A percentile compares a stretch with the other conserved stretches of the same genome.
Conservation (phyloP, 2,888 invertebrate species). For the Rhingia campestris region DNA sequence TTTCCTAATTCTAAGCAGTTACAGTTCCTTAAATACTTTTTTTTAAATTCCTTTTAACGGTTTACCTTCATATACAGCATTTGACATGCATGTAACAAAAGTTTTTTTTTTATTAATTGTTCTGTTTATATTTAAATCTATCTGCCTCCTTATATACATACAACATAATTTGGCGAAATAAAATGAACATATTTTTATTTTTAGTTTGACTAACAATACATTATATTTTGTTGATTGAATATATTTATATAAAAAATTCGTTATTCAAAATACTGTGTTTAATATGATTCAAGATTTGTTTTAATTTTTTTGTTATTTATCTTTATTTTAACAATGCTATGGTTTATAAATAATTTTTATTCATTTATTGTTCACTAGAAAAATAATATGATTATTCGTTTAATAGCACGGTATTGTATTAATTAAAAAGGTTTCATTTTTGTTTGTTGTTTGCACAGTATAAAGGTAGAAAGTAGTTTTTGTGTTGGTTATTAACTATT, state of each 20-base stretch:
- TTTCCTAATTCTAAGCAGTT: conserved; percentile 10
- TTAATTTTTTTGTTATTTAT: conserved; percentile 16
- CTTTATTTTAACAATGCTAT: conserved; percentile 33
- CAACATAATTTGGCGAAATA: not conserved
- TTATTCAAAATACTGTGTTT: conserved; percentile 60
- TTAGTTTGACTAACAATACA: conserved; percentile 16
- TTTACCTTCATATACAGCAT: conserved; percentile 1
- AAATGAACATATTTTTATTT: conserved; percentile 24
- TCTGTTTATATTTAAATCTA: not conserved
- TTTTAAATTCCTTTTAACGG: not conserved
- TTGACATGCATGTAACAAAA: conserved; percentile 10
- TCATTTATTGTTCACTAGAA: conserved; percentile 48
- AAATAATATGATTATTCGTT: conserved; percentile 50
- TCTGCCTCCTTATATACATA: conserved; percentile 10
- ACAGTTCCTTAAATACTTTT: not conserved
- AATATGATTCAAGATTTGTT: not conserved
- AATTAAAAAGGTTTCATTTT: conserved; percentile 29
- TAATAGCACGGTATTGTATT: conserved; percentile 9
- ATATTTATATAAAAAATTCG: conserved; percentile 56
- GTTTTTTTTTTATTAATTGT: not conserved
- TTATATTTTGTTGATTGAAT: conserved; percentile 21
- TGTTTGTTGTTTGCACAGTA: conserved; percentile 59
- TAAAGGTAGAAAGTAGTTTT: conserved; percentile 73
- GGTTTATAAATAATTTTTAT: conserved; percentile 32
- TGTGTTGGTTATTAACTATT: conserved; percentile 18